phyloP scores from a whole-genome alignment of 2,888 invertebrate species.

The Agonopterix arenella region DNA sequence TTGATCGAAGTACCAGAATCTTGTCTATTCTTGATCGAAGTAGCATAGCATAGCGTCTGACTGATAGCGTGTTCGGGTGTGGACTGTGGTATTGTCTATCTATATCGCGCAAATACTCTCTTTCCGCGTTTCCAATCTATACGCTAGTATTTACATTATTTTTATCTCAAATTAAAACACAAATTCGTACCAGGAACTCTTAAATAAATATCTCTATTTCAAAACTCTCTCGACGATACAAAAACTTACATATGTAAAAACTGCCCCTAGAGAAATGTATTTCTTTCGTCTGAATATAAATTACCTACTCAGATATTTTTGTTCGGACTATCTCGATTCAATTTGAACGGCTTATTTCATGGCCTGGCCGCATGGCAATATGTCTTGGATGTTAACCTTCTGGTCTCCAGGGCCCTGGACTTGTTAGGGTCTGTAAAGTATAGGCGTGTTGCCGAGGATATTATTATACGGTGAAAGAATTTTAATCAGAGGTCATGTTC shows the following conservation, averaged over 20 bases:
- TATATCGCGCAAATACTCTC: too few species aligned
- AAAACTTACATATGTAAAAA: slow-evolving; percentile 3
- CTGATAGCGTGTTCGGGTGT: too few species aligned
- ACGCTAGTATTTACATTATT: too few species aligned
- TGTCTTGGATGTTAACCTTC: slow-evolving; percentile 8
- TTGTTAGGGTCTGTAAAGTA: background rate
- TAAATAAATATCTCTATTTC: slow-evolving; percentile 1
- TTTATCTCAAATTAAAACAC: too few species aligned
- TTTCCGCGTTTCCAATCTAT: too few species aligned
- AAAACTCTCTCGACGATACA: background rate
- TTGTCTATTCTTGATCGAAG: too few species aligned
- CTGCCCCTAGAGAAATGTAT: slow-evolving; percentile 13
- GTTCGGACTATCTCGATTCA: slow-evolving; percentile 23
- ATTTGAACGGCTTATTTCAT: slow-evolving; percentile 27
- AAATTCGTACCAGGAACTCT: background rate
- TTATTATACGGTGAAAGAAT: background rate
- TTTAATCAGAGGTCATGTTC: too few species aligned
- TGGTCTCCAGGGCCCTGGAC: slow-evolving; percentile 2
- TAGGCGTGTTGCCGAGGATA: background rate
- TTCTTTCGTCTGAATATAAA: slow-evolving; percentile 28
- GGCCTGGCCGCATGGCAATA: slow-evolving; percentile 12
- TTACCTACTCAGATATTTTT: slow-evolving; percentile 23
- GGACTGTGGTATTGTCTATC: too few species aligned
- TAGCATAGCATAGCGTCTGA: too few species aligned
- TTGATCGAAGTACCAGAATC: too few species aligned